Evolutionary conservation across 2,113 vertebrate genomes (phyloP).

Genomic region (Chitala chitala): DNA sequence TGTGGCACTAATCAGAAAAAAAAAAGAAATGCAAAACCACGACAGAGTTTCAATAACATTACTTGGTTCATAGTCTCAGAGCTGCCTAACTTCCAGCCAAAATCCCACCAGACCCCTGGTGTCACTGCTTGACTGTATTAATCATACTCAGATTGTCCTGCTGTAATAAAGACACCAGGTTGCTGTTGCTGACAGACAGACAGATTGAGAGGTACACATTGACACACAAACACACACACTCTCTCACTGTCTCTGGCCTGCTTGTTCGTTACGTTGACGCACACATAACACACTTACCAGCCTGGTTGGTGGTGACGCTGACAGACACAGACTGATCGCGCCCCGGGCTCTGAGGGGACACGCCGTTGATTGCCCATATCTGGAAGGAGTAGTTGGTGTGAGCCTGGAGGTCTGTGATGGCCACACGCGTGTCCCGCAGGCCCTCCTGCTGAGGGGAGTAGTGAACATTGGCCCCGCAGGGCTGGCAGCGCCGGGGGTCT

Average conservation of each 20-base stretch:
- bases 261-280: background rate
- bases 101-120: background rate
- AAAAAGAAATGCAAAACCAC: background rate
- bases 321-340: constrained; percentile 88
- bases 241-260: too few species aligned
- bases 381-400: constrained; percentile 98
- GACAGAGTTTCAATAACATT: background rate
- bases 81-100: too few species aligned
- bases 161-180: too few species aligned
- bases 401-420: constrained; percentile 91
- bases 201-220: too few species aligned
- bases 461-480: constrained; percentile 85
- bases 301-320: constrained; percentile 96
- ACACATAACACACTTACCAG: constrained; percentile 68
- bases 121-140: too few species aligned
- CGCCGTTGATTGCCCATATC: constrained; percentile 92
- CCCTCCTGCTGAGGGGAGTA: constrained; percentile 88
- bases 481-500: constrained; percentile 72
- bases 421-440: constrained; percentile 80
- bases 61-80: background rate
- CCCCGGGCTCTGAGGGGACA: constrained; percentile 83
- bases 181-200: too few species aligned
- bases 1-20: background rate
- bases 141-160: too few species aligned
- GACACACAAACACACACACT: background rate